Conservation (phyloP, 2,888 invertebrate genomes). For the Bombyx huttoni region DNA sequence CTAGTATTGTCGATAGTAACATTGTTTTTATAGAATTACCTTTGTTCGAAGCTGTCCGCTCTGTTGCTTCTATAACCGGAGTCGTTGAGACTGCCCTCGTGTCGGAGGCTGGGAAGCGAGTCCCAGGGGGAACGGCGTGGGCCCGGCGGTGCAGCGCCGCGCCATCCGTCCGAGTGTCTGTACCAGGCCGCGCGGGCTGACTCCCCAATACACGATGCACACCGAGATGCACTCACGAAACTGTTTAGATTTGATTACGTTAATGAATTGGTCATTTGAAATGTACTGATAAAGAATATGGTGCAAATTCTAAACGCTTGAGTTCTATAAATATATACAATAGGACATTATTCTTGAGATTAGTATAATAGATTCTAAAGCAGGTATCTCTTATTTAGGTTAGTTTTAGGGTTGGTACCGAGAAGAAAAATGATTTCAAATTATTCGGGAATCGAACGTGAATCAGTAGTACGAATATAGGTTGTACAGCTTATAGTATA, state of each 20-base stretch:
- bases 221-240: constrained; percentile 76
- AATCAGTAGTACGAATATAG: too few relatives aligned
- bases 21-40: constrained; percentile 61
- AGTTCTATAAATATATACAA: too few relatives aligned
- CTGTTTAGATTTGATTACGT: constrained; percentile 22
- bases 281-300: background rate
- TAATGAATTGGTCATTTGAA: background rate
- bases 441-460: too few relatives aligned
- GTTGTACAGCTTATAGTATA: too few relatives aligned
- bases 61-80: constrained; percentile 89
- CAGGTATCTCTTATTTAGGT: too few relatives aligned
- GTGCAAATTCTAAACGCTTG: too few relatives aligned
- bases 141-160: constrained; percentile 63
- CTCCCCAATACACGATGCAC: constrained; percentile 91
- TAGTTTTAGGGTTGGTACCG: too few relatives aligned
- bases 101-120: constrained; percentile 86
- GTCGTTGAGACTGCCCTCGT: constrained; percentile 89
- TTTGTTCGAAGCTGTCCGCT: constrained; percentile 89
- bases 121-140: constrained; percentile 91
- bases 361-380: too few relatives aligned
- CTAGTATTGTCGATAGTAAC: background rate
- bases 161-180: constrained; percentile 91
- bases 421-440: too few relatives aligned
- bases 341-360: too few relatives aligned
- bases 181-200: constrained; percentile 92